These are phyloP conservation scores for Chionodraco myersi DNA, from an alignment of 2,113 vertebrate genomes.

Conservation along the genomic window DNA sequence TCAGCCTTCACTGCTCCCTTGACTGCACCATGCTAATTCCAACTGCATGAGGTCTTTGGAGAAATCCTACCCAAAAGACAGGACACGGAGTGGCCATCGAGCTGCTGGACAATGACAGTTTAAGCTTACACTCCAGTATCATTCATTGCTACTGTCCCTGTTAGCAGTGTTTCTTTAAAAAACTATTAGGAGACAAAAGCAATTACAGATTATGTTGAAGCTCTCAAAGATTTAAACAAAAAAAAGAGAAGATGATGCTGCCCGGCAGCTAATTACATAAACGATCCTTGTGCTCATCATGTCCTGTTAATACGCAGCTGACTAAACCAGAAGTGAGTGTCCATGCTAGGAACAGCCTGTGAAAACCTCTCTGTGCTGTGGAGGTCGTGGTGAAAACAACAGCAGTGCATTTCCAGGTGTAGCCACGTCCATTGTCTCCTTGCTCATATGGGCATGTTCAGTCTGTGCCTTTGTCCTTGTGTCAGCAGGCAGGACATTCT, in stretches of 20 bases:
- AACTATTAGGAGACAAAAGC: neutral
- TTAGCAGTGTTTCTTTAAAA: conserved; percentile 1
- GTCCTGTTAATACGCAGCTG: conserved; percentile 54
- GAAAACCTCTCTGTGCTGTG: conserved; percentile 76
- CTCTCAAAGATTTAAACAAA: neutral
- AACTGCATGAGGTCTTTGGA: conserved; percentile 75
- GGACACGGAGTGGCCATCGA: conserved; percentile 56
- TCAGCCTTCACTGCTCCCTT: conserved; percentile 82
- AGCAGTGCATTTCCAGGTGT: conserved; percentile 83
- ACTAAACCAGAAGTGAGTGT: conserved; percentile 53
- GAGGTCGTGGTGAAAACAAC: conserved; percentile 85
- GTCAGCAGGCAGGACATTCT: conserved; percentile 87
- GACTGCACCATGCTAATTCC: conserved; percentile 79
- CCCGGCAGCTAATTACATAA: conserved; percentile 21
- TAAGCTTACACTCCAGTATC: conserved; percentile 39
- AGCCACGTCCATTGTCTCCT: conserved; percentile 81
- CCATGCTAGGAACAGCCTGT: conserved; percentile 59
- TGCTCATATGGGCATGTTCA: conserved; percentile 81
- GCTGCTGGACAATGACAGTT: conserved; percentile 69
- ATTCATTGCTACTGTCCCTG: conserved; percentile 26
- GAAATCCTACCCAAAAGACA: conserved; percentile 77
- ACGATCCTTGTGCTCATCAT: conserved; percentile 39
- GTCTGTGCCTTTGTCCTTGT: conserved; percentile 86
- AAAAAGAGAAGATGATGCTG: conserved; percentile 12
- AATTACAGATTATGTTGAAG: neutral